Conservation (phyloP, 2,797 vertebrate species). For the Tapera naevia region DNA sequence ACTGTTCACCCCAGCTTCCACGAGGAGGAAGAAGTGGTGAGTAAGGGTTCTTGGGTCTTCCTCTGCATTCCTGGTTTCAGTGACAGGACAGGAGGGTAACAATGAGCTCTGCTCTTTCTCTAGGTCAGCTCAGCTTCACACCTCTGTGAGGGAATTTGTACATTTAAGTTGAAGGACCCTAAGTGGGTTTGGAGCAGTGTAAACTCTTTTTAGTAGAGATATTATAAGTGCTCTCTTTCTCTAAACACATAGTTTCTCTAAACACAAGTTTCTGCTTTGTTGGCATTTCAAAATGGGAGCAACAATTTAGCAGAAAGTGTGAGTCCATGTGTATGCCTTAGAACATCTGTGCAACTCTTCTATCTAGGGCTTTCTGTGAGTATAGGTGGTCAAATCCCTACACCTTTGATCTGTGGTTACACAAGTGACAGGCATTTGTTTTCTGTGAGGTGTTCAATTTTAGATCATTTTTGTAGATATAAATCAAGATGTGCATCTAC, state of each 20-base stretch:
- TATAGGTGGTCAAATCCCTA: not conserved
- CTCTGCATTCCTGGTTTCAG: not conserved
- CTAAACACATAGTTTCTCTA: too few relatives aligned
- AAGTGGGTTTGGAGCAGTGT: too few relatives aligned
- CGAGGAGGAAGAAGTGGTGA: not conserved
- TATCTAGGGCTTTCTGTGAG: not conserved
- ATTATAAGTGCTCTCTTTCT: too few relatives aligned
- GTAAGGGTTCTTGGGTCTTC: not conserved
- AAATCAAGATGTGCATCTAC: not conserved
- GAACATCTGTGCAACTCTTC: accelerated
- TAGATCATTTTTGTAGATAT: not conserved
- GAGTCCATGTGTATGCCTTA: accelerated
- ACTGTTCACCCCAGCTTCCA: not conserved
- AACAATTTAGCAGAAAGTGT: too few relatives aligned
- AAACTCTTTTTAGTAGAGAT: too few relatives aligned
- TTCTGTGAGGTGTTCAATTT: not conserved
- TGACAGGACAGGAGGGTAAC: not conserved
- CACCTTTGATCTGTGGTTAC: not conserved
- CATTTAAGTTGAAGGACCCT: too few relatives aligned
- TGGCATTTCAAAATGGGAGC: too few relatives aligned
- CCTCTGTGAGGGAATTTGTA: too few relatives aligned
- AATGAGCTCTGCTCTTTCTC: too few relatives aligned
- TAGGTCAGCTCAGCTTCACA: too few relatives aligned
- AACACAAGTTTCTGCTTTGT: too few relatives aligned
- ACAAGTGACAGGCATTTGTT: accelerated